These are phyloP conservation scores for Cheumatopsyche charites DNA, from an alignment of 1,140 invertebrate species.

Conservation along the genomic window DNA sequence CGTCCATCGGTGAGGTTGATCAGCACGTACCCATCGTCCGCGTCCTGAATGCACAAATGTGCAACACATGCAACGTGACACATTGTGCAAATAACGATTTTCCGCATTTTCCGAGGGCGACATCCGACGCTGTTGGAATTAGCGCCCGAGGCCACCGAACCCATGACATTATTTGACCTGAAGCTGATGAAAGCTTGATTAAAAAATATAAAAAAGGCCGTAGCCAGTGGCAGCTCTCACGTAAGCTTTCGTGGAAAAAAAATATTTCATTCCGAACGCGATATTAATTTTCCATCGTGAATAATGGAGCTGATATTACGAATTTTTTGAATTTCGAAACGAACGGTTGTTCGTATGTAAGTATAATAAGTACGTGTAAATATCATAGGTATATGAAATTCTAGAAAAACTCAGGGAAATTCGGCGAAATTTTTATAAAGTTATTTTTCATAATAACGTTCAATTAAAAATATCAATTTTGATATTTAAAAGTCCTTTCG, in stretches of 20 bases:
- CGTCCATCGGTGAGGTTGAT: too few species aligned
- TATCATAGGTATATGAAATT: too few species aligned
- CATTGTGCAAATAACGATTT: conserved; percentile 1
- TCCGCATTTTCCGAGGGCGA: background rate
- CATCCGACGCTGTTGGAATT: background rate
- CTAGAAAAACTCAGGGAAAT: too few species aligned
- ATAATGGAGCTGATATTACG: background rate
- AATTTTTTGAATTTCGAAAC: background rate
- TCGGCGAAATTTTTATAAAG: too few species aligned
- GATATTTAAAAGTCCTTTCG: too few species aligned
- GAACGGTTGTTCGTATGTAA: too few species aligned
- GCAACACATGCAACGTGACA: background rate
- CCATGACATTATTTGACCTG: conserved; percentile 7
- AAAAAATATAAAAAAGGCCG: conserved; percentile 1
- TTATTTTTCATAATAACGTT: too few species aligned
- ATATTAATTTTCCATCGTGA: background rate
- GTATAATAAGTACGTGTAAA: too few species aligned
- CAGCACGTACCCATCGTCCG: too few species aligned
- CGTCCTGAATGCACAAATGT: too few species aligned
- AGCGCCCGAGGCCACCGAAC: background rate
- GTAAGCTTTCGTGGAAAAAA: background rate
- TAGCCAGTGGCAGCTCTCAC: conserved; percentile 2
- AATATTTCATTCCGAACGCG: background rate
- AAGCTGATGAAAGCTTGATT: conserved; percentile 19
- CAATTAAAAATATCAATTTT: too few species aligned